phyloP scores from a whole-genome alignment of 2,797 vertebrate species.

The Sebastes itinus region DNA sequence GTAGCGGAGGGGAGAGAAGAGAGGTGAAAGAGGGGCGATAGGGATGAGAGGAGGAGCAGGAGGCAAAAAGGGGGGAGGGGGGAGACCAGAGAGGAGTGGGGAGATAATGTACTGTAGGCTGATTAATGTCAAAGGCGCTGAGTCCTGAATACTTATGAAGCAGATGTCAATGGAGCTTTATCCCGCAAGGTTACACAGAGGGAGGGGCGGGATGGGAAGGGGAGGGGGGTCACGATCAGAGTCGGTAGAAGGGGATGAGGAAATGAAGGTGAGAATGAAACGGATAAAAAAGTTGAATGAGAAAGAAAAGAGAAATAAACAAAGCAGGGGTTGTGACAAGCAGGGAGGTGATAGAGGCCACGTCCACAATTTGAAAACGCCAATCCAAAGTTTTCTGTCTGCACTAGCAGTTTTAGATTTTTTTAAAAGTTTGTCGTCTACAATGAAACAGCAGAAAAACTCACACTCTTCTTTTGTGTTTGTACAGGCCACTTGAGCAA shows the following conservation, averaged over 20 bases:
- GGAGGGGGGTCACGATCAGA: slow-evolving; percentile 25
- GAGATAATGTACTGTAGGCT: slow-evolving; percentile 81
- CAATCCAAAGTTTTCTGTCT: slow-evolving; percentile 32
- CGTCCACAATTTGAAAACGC: slow-evolving; percentile 45
- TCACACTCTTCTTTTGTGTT: neutral
- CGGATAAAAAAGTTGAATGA: slow-evolving; percentile 40
- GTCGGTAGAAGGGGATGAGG: slow-evolving; percentile 9
- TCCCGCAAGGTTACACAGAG: slow-evolving; percentile 77
- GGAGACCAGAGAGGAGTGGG: slow-evolving; percentile 50
- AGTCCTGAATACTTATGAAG: slow-evolving; percentile 83
- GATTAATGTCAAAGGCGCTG: slow-evolving; percentile 80
- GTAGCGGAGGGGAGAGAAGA: slow-evolving; percentile 20
- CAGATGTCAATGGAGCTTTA: slow-evolving; percentile 81
- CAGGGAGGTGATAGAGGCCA: slow-evolving; percentile 31
- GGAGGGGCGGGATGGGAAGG: slow-evolving; percentile 47
- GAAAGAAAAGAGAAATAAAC: slow-evolving; percentile 40
- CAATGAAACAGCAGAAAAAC: slow-evolving; percentile 14
- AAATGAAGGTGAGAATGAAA: slow-evolving; percentile 55
- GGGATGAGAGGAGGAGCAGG: slow-evolving; percentile 63
- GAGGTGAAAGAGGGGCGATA: slow-evolving; percentile 62
- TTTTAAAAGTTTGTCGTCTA: neutral
- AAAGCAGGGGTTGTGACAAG: slow-evolving; percentile 31
- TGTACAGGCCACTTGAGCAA: neutral
- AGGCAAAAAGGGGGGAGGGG: slow-evolving; percentile 43
- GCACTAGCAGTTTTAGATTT: slow-evolving; percentile 10